These are phyloP conservation scores for Perca schrenkii DNA, from an alignment of 2,113 vertebrate genomes.

Conservation along the genomic window DNA sequence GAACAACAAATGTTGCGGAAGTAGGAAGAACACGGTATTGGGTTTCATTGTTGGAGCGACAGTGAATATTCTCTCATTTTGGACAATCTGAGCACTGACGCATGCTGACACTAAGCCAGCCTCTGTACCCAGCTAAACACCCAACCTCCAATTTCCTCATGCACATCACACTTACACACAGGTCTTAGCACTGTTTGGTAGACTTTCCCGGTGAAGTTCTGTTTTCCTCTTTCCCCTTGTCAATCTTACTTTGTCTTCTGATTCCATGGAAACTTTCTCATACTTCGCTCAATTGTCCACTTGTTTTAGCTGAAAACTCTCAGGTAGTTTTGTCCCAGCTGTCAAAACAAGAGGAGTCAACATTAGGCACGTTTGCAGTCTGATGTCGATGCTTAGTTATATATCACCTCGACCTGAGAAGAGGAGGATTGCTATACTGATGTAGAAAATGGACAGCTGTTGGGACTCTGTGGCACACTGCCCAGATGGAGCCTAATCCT, in stretches of 20 bases:
- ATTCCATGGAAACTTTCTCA: slow-evolving; percentile 73
- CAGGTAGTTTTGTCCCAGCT: slow-evolving; percentile 79
- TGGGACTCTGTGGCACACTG: slow-evolving; percentile 63
- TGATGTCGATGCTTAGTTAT: slow-evolving; percentile 66
- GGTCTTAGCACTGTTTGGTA: slow-evolving; percentile 12
- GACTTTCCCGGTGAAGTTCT: slow-evolving; percentile 45
- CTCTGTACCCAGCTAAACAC: slow-evolving; percentile 28
- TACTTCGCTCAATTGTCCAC: slow-evolving; percentile 69
- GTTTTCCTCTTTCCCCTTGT: slow-evolving; percentile 23
- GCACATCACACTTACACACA: slow-evolving; percentile 27
- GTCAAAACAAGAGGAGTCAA: slow-evolving; percentile 80
- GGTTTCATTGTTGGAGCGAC: slow-evolving; percentile 54
- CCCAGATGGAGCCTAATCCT: slow-evolving; percentile 81
- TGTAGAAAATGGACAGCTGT: slow-evolving; percentile 71
- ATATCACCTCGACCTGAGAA: slow-evolving; percentile 57
- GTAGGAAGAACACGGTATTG: slow-evolving; percentile 47
- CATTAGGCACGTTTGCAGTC: slow-evolving; percentile 51
- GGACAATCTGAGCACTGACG: slow-evolving; percentile 49
- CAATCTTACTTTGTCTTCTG: slow-evolving; percentile 61
- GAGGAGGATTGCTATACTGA: slow-evolving; percentile 10
- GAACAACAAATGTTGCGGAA: slow-evolving; percentile 70
- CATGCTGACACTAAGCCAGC: slow-evolving; percentile 36
- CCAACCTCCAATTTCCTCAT: slow-evolving; percentile 36
- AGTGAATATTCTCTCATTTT: slow-evolving; percentile 56
- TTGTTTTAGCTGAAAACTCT: slow-evolving; percentile 74